phyloP scores from a whole-genome alignment of 2,797 vertebrate genomes.

The Ataeniobius toweri region DNA sequence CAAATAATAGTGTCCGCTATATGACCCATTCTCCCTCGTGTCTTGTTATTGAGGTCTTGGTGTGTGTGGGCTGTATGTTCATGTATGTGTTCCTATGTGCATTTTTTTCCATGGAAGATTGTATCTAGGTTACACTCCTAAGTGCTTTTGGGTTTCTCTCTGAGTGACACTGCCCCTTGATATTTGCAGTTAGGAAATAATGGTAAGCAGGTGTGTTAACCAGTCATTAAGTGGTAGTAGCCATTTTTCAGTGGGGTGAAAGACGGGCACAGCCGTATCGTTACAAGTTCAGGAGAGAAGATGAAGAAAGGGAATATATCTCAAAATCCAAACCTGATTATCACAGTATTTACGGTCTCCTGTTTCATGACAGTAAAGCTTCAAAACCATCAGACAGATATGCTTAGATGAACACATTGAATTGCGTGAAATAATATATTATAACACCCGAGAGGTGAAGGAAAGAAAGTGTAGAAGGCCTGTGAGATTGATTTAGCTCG shows the following conservation, averaged over 20 bases:
- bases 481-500: conserved; percentile 53
- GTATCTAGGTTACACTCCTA: conserved; percentile 56
- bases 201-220: conserved; percentile 61
- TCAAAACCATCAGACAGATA: conserved; percentile 51
- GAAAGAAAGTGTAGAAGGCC: conserved; percentile 45
- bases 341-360: conserved; percentile 44
- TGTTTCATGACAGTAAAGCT: conserved; percentile 33
- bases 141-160: conserved; percentile 57
- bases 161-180: conserved; percentile 59
- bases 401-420: conserved; percentile 60
- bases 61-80: conserved; percentile 18
- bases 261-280: conserved; percentile 28
- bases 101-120: conserved; percentile 33
- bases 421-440: conserved; percentile 65
- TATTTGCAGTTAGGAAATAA: conserved; percentile 67
- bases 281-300: conserved; percentile 18
- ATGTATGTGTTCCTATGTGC: conserved; percentile 29
- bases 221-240: conserved; percentile 54
- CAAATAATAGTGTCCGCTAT: conserved; percentile 51
- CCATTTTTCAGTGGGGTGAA: conserved; percentile 17
- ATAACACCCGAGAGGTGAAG: conserved; percentile 44
- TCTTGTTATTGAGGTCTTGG: conserved; percentile 37
- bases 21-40: conserved; percentile 37
- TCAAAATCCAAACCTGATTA: conserved; percentile 46
- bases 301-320: conserved; percentile 25